Percentiles rank a stretch among this genome's conserved stretches.
phyloP scores from a whole-genome alignment of 2,113 vertebrate species.

The Salvelinus namaycush region DNA sequence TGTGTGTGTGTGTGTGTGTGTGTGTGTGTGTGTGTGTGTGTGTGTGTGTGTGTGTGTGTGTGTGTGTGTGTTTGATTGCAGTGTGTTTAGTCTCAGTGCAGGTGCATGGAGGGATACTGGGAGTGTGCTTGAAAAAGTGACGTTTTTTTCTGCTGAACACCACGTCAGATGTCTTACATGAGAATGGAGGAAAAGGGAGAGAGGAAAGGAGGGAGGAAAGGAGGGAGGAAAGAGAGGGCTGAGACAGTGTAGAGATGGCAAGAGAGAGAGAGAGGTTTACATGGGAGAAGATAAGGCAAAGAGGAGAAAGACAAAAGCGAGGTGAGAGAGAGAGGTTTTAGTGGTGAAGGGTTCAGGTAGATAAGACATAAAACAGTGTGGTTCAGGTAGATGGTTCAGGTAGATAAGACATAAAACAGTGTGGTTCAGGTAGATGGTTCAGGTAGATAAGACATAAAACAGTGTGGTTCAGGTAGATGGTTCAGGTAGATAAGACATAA shows the following conservation, averaged over 20 bases:
- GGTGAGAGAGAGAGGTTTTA: constrained; percentile 11
- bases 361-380: constrained; percentile 43
- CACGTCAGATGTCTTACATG: constrained; percentile 16
- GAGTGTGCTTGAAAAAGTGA: constrained; percentile 4
- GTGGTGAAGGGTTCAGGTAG: constrained; percentile 15
- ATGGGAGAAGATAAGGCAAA: background rate
- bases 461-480: constrained; percentile 21
- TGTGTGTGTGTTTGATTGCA: background rate
- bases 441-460: constrained; percentile 39
- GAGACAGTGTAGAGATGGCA: background rate
- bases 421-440: background rate
- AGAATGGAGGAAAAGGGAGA: background rate
- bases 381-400: background rate
- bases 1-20: constrained; percentile 24
- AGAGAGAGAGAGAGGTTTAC: background rate
- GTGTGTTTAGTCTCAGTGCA: background rate
- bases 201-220: background rate
- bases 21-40: background rate
- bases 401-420: constrained; percentile 46
- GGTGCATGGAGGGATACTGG: constrained; percentile 11
- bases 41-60: background rate
- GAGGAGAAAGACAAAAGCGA: background rate
- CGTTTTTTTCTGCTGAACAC: constrained; percentile 10
- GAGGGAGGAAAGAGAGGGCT: background rate
- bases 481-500: constrained; percentile 35